These are phyloP conservation scores for Mormoops blainvillei DNA, from an alignment of 2,113 vertebrate genomes.

Conservation along the genomic window DNA sequence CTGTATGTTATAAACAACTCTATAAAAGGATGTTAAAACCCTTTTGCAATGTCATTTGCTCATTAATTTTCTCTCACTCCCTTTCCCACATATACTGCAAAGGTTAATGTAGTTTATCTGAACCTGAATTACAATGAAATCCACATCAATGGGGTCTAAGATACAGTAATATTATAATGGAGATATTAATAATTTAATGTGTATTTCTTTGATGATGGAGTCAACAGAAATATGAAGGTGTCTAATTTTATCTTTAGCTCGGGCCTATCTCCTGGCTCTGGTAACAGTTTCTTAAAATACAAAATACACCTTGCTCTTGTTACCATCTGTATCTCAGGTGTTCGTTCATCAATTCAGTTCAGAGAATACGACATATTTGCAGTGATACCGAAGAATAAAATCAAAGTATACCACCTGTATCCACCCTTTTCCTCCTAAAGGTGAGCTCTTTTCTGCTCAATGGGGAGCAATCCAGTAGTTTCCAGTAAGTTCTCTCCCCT, in stretches of 20 bases:
- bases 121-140: conserved; percentile 23
- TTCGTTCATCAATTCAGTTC: background rate
- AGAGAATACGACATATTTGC: background rate
- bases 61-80: background rate
- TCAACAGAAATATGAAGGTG: background rate
- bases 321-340: background rate
- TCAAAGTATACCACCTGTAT: background rate
- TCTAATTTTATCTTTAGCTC: background rate
- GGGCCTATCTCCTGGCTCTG: background rate
- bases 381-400: background rate
- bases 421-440: background rate
- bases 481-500: background rate
- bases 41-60: background rate
- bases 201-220: background rate
- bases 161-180: background rate
- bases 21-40: background rate
- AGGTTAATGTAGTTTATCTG: background rate
- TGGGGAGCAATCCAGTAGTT: background rate
- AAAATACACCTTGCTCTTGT: background rate
- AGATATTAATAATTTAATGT: background rate
- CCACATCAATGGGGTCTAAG: background rate
- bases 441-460: background rate
- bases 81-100: background rate
- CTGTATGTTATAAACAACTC: background rate
- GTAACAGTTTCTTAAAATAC: background rate